Base-by-base conservation (phyloP, 2,797 vertebrate species). In the Sus cebifrons region DNA sequence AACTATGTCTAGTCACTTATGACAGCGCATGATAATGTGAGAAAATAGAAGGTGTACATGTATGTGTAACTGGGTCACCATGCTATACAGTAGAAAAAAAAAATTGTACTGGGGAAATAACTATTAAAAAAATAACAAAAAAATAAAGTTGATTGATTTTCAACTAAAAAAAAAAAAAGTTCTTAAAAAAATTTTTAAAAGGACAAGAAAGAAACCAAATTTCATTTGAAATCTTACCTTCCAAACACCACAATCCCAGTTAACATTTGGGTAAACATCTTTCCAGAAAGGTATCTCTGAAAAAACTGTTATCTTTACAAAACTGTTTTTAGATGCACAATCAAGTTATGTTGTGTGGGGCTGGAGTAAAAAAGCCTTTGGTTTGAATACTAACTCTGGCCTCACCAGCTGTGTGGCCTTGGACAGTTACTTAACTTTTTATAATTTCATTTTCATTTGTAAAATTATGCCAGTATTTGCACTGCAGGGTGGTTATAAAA, bases 151-250 rank as follows among this genome's bases (percentile, higher is more conserved):
- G 36, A 36, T 36, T 36, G 36, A 36, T 36, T 36, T 36, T 36
- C 36, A 36, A 36, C 36, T 36, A 36, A 36, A 36, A 36, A 36
- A 36, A 36, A 36, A 71, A 85, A 79, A 27, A 27, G 77, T 65
- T 14, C 4, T 25, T 36, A 36, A 36, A 54, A 15, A 74, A 32
- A 52, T 23, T 64, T 52, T 44, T 78, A 75, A 56, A 60, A 60
- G 23, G 44, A 86, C 8, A 27, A 91, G 16, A 21, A 88, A 78
- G 60, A 91, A 94, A 86, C 0, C 2, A 81, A 70, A 92, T 71
- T 92, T 82, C 2, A 20, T 65, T 32, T 86, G 77, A 85, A 95
- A 90, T 29, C 3, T 12, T 93, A 52, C 14, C 25, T 94, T 40
- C 36, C 29, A 73, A n/a, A 54, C 78, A 85, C 49, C n/a, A 68